phyloP scores from a whole-genome alignment of 92 coral and sea anemone species.

The Palythoa grandis region DNA sequence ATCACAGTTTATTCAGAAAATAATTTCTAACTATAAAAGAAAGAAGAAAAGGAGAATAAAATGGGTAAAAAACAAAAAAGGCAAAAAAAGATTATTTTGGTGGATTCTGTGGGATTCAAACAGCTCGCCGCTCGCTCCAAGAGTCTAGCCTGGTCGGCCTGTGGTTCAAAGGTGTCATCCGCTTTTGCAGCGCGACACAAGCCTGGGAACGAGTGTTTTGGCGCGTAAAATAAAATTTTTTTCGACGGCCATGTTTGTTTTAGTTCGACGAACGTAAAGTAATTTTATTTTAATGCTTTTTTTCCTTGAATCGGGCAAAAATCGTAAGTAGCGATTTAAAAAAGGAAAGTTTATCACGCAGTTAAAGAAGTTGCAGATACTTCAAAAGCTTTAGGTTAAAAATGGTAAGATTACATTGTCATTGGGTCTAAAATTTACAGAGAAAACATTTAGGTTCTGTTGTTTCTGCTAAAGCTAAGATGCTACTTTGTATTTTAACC shows the following conservation, averaged over 20 bases:
- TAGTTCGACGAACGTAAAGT: not conserved
- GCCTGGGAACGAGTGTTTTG: slow-evolving; percentile 42
- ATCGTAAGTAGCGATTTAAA: not conserved
- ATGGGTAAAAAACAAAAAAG: too few relatives aligned
- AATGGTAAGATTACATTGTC: slow-evolving; percentile 3
- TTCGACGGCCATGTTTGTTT: slow-evolving; percentile 32
- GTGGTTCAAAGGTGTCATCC: not conserved
- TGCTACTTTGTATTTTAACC: too few relatives aligned
- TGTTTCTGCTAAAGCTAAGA: too few relatives aligned
- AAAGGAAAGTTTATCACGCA: not conserved
- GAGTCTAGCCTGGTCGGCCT: too few relatives aligned
- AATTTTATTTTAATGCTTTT: not conserved
- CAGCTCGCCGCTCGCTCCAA: too few relatives aligned
- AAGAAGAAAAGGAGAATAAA: too few relatives aligned
- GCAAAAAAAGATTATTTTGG: too few relatives aligned
- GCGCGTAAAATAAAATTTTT: slow-evolving; percentile 33
- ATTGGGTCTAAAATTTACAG: not conserved
- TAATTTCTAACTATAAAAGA: too few relatives aligned
- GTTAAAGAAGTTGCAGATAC: not conserved
- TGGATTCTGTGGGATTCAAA: too few relatives aligned
- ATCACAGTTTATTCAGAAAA: too few relatives aligned
- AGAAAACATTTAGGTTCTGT: too few relatives aligned
- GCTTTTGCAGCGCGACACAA: slow-evolving; percentile 10
- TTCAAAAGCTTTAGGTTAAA: not conserved
- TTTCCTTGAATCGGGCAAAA: not conserved